Evolutionary conservation across 2,888 invertebrate species (phyloP).

Genomic region (Drosophila ustulata): DNA sequence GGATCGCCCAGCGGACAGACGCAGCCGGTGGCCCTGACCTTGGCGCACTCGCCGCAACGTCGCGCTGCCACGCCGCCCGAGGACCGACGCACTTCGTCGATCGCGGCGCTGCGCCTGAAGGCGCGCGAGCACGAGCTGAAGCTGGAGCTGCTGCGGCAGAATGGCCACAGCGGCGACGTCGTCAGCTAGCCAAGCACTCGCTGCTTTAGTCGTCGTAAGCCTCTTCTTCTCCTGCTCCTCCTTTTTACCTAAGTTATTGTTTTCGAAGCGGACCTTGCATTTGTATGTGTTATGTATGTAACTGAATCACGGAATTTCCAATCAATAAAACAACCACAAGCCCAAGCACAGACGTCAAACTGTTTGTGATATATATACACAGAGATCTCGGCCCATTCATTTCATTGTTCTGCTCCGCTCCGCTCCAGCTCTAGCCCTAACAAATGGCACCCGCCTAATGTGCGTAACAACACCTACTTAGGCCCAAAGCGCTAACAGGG

Average conservation of each 20-base stretch:
- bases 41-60: conserved; percentile 72
- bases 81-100: conserved; percentile 93
- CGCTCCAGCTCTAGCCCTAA: conserved; percentile 14
- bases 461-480: conserved; percentile 79
- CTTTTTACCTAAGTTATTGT: conserved; percentile 62
- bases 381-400: not conserved
- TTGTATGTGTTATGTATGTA: conserved; percentile 53
- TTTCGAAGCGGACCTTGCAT: conserved; percentile 38
- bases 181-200: conserved; percentile 87
- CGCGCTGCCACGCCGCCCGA: conserved; percentile 88
- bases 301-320: conserved; percentile 56
- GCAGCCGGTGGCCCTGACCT: conserved; percentile 65
- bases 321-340: conserved; percentile 50
- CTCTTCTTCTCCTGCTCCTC: not conserved
- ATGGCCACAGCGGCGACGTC: conserved; percentile 89
- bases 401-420: not conserved
- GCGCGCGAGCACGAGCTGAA: conserved; percentile 95
- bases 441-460: conserved; percentile 65
- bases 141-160: conserved; percentile 92
- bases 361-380: conserved; percentile 53
- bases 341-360: conserved; percentile 47
- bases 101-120: conserved; percentile 93
- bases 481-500: conserved; percentile 49
- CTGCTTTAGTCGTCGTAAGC: conserved; percentile 57
- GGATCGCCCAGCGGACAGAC: conserved; percentile 64